Conservation (phyloP, 1,140 invertebrate genomes). For the Chrysomallon squamiferum region DNA sequence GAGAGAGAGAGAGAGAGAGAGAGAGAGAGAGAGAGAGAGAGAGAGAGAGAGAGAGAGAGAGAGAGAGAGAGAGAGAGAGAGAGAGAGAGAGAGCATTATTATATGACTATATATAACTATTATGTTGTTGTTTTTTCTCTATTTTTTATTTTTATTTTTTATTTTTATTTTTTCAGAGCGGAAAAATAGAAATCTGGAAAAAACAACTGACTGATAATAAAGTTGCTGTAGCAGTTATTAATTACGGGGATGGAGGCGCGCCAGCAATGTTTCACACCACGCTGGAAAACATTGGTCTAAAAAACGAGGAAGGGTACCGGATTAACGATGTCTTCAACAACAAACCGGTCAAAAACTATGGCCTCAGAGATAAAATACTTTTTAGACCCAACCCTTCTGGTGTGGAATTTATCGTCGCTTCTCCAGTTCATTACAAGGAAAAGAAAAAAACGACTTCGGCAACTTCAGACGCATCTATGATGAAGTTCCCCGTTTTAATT, state of each 20-base stretch:
- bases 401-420: conserved; percentile 29
- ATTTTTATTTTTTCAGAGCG: too few relatives aligned
- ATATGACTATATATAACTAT: too few relatives aligned
- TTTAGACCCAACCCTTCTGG: conserved; percentile 93
- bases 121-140: too few relatives aligned
- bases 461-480: too few relatives aligned
- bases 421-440: background rate
- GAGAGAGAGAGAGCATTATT: too few relatives aligned
- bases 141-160: too few relatives aligned
- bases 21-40: too few relatives aligned
- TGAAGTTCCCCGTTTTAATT: too few relatives aligned
- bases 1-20: too few relatives aligned
- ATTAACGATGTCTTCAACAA: conserved; percentile 71
- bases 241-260: conserved; percentile 18
- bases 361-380: conserved; percentile 86
- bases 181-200: conserved; percentile 38
- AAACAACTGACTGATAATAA: conserved; percentile 29
- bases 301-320: conserved; percentile 78
- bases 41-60: too few relatives aligned
- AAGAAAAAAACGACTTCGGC: too few relatives aligned
- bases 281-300: conserved; percentile 80
- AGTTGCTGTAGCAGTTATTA: conserved; percentile 33
- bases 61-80: too few relatives aligned
- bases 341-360: conserved; percentile 70
- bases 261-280: conserved; percentile 44